Evolutionary conservation across 2,888 invertebrate genomes (phyloP), one percentile per base, ranked within the genome.

Genomic region (Cheilosia soror): DNA sequence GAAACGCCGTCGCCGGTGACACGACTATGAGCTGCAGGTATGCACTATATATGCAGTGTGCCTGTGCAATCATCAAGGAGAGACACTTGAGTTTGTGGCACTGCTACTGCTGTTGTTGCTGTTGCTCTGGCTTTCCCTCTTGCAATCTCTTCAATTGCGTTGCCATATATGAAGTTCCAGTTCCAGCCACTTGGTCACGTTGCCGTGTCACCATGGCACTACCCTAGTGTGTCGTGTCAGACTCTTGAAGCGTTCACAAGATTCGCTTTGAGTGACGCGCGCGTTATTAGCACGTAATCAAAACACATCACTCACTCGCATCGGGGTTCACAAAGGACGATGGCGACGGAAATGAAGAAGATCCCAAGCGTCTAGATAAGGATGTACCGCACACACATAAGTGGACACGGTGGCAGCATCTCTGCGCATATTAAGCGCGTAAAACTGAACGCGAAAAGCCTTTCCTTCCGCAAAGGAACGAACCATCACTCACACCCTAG

Each of bases 241-340:
- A 31, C 72, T 72, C 71, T 81, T 72, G 65, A 81, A 37, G 76
- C 81, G 76, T 40, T 57, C 49, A 83, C 33, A 76, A 71, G 71
- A 78, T 66, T 66, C 62, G 60, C 77, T 77, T 72, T 81, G 85
- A 85, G 71, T 85, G 85, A 85, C 72, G 72, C 72, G 69, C 49
- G 77, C 86, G 82, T 86, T 86, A 82, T 86, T 86, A 86, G 81
- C 86, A 86, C 82, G 86, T 86, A 86, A 82, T 86, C 86, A 86
- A 82, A 82, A 82, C 82, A 78, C 81, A 85, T 85, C 85, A 77
- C 71, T 84, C 84, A 79, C 53, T 69, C 73, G 57, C 72, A 68
- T 57, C 78, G 58, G 15, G 71, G 65, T 75, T 71, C 76, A 57
- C 44, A 72, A 81, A 79, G 60, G 44, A 60, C 29, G 29, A 58